A percentile compares a stretch with the other conserved stretches of the same genome.
These are phyloP conservation scores for Sandelia bainsii DNA, from an alignment of 2,797 vertebrate species.

Conservation along the genomic window DNA sequence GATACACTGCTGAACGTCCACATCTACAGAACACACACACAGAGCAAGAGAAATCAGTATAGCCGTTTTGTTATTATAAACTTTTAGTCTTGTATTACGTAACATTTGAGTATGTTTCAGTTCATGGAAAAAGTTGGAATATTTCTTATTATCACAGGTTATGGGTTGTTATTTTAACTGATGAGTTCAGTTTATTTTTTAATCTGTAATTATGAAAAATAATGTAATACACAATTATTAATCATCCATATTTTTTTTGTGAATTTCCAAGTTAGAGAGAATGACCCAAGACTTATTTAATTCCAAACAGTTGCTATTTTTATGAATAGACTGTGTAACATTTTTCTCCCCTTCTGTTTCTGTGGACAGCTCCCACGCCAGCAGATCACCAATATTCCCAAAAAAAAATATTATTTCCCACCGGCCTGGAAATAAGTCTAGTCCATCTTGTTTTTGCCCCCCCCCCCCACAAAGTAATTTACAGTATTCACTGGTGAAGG, in stretches of 20 bases:
- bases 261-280: constrained; percentile 12
- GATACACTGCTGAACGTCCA: constrained; percentile 88
- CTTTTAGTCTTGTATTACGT: neutral
- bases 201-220: constrained; percentile 26
- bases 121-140: constrained; percentile 6
- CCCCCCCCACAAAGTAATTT: constrained; percentile 38
- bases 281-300: constrained; percentile 22
- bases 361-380: constrained; percentile 27
- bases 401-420: constrained; percentile 34
- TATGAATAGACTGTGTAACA: constrained; percentile 25
- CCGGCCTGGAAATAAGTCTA: constrained; percentile 16
- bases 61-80: neutral
- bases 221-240: constrained; percentile 20
- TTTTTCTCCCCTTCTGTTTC: neutral
- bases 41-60: constrained; percentile 1
- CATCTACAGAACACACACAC: constrained; percentile 82
- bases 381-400: constrained; percentile 24
- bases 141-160: constrained; percentile 21
- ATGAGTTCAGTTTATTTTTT: constrained; percentile 15
- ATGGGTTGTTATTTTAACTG: constrained; percentile 32
- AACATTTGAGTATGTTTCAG: constrained; percentile 3
- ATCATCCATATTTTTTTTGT: constrained; percentile 16
- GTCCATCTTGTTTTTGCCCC: constrained; percentile 20
- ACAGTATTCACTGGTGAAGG: constrained; percentile 28
- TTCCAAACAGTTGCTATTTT: constrained; percentile 47